phyloP scores from a whole-genome alignment of 2,113 vertebrate species.

The Gobius niger region DNA sequence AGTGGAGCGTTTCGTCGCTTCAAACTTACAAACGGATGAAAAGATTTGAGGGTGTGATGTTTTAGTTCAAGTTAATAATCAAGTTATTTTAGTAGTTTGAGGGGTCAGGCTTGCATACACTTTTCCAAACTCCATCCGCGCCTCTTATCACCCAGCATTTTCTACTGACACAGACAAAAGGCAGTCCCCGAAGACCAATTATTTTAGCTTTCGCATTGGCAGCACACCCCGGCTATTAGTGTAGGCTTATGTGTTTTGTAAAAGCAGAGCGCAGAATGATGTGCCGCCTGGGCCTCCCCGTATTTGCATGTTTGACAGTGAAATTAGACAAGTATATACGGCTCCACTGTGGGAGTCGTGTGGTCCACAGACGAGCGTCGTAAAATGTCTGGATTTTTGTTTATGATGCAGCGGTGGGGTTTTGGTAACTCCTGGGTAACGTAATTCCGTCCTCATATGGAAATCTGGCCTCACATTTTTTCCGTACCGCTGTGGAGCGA shows the following conservation, averaged over 20 bases:
- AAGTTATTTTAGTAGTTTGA: conserved; percentile 1
- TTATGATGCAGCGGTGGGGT: no score
- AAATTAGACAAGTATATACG: neutral
- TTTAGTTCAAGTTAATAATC: neutral
- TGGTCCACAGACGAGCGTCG: conserved; percentile 1
- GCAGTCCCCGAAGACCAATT: conserved; percentile 70
- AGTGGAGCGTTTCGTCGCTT: no score
- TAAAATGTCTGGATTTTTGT: no score
- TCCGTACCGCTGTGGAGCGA: no score
- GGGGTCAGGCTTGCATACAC: conserved; percentile 44
- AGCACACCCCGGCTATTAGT: conserved; percentile 34
- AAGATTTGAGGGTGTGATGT: no score
- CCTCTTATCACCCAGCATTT: conserved; percentile 61
- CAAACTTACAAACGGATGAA: no score
- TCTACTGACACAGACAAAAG: conserved; percentile 60
- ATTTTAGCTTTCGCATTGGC: conserved; percentile 65
- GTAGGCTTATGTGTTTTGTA: conserved; percentile 41
- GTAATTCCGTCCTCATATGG: no score
- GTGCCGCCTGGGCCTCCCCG: conserved; percentile 7
- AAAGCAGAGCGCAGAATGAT: conserved; percentile 41
- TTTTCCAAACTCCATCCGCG: conserved; percentile 50
- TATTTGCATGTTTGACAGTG: conserved; percentile 16
- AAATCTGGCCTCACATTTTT: no score
- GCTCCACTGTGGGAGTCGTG: neutral
- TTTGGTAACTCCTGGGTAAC: no score